Base-by-base conservation (phyloP, 2,888 invertebrate species). In the Strigamia crassipes region DNA sequence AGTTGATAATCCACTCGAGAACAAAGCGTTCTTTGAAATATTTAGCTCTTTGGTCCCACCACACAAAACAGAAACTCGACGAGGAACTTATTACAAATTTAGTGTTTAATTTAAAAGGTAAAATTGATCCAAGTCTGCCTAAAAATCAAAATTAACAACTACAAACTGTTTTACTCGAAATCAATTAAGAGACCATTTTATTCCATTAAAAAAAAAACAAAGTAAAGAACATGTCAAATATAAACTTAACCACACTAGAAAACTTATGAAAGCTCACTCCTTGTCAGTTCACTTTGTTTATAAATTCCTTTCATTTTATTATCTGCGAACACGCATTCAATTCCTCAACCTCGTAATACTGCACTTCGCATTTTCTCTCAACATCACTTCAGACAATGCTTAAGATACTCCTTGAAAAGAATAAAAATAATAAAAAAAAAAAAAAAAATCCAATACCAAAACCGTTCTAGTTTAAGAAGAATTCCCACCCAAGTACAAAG, bases 231-330 rank as follows among this genome's bases (percentile, higher is more conserved):
- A 6, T 38, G 38, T 27, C 1, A 10, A 38, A 38, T 38, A 51
- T 51, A 6, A 51, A 51, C 6, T 13, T 1, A 51, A 18, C 13
- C 15, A 51, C 51, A 51, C 51, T 51, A 8, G 15, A 18, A 51
- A 66, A 66, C 4, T 66, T 66, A 21, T 4, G 4, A 66, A 66
- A 66, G 9, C 12, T n/a, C n/a, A n/a, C n/a, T n/a, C n/a, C n/a
- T n/a, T 18, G 21, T 21, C 21, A 1, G 5, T 31, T 73, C 73
- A 73, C 27, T 27, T 66, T 73, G 31, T 27, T 23, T 73, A 73
- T 73, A 73, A 73, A 73, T 73, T 73, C 73, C n/a, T 73, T 31
- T 4, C 5, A 73, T 73, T 73, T 73, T 73, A 73, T 73, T n/a
- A 73, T 13, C 27, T 31, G 73, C 15, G 73, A 73, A 31, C 27